Evolutionary conservation across 2,797 vertebrate species (phyloP), one percentile per base, ranked within the genome.

Genomic region (Megalops cyprinoides): DNA sequence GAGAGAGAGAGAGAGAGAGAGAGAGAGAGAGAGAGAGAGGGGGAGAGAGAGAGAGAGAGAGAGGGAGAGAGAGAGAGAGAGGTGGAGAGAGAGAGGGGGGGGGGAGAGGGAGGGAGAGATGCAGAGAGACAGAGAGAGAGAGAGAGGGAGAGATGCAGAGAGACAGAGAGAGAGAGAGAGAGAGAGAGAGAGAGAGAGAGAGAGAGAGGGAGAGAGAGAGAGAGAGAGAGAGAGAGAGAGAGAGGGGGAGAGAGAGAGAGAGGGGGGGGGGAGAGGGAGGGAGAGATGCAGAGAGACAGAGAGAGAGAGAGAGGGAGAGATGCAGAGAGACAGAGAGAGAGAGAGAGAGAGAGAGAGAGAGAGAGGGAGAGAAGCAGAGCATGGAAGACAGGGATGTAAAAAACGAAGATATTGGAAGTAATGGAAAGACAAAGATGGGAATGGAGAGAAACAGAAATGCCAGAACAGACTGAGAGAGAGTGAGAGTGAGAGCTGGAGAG

Each of bases 41-140:
- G 42, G 31, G 28, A 25, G 18, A 75, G n/a, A 25, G 51, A 34
- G 37, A 80, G 44, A 46, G 53, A 12, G 20, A 28, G 37, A 77
- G 7, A 53, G 6, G 58, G 67, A 82, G 48, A 15, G 48, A 86
- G 76, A 83, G 78, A 65, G 39, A 73, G 77, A 75, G 78, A 49
- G 76, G 83, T 79, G 46, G 78, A 62, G 42, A 53, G 75, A 79
- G 71, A 48, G 60, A 31, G 65, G 60, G 31, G 67, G 39, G 31
- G 15, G 18, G 37, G 10, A 9, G 31, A 25, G n/a, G 55, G 71
- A 83, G 60, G 23, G 55, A 85, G 75, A 82, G 77, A 73, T 31
- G 75, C 71, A 75, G 77, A 56, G 74, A 56, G 76, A 46, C 48
- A 51, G 60, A 65, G 60, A 46, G 20, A 74, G 51, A 56, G 31